Evolutionary conservation across 2,888 invertebrate species (phyloP).

Genomic region (Dicroscelio sp.): DNA sequence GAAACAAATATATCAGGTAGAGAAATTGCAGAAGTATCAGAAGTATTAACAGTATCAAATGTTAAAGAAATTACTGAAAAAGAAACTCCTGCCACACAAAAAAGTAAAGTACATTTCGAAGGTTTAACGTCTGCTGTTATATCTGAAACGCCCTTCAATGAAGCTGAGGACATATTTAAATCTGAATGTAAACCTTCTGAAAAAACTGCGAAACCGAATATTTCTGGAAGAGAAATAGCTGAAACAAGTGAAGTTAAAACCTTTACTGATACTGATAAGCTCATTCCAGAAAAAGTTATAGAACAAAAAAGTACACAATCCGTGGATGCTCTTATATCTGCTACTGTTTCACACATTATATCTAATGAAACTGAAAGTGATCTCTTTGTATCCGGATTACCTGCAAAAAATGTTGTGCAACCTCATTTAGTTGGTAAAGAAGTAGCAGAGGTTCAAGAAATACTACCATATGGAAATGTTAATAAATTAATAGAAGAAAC

Average conservation of each 20-base stretch:
- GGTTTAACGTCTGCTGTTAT: slow-evolving; percentile 83
- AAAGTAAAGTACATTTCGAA: slow-evolving; percentile 77
- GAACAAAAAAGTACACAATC: slow-evolving; percentile 81
- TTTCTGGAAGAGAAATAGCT: slow-evolving; percentile 89
- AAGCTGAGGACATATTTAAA: slow-evolving; percentile 79
- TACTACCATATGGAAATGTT: slow-evolving; percentile 86
- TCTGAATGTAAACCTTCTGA: slow-evolving; percentile 74
- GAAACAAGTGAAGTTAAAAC: slow-evolving; percentile 89
- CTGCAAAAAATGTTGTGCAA: slow-evolving; percentile 89
- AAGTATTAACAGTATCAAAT: slow-evolving; percentile 86
- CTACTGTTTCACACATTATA: slow-evolving; percentile 84
- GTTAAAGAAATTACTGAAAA: slow-evolving; percentile 80
- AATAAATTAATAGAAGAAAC: slow-evolving; percentile 77
- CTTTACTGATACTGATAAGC: slow-evolving; percentile 87
- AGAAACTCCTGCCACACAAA: slow-evolving; percentile 76
- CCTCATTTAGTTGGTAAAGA: slow-evolving; percentile 89
- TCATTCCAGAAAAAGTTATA: slow-evolving; percentile 72
- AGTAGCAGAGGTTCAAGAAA: slow-evolving; percentile 88
- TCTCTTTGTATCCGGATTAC: slow-evolving; percentile 82
- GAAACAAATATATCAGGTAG: slow-evolving; percentile 87
- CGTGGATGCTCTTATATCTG: slow-evolving; percentile 84
- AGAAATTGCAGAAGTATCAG: slow-evolving; percentile 90
- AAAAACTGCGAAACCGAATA: slow-evolving; percentile 87
- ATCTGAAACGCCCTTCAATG: slow-evolving; percentile 83
- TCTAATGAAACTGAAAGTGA: slow-evolving; percentile 84